These are phyloP conservation scores for Hyposoter didymator DNA, from an alignment of 2,888 invertebrate species.

Conservation along the genomic window DNA sequence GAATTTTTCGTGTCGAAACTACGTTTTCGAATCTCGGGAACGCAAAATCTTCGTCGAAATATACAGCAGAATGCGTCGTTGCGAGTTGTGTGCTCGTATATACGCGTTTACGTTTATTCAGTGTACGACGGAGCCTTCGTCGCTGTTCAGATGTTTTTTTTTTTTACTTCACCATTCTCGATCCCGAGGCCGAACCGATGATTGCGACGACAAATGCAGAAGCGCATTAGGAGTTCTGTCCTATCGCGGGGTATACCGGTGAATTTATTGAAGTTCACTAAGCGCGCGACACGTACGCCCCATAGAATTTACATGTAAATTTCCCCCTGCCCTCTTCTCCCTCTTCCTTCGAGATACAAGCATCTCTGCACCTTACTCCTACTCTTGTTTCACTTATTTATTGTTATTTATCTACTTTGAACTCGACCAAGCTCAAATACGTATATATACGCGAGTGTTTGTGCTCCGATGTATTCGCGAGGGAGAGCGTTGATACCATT, in stretches of 20 bases:
- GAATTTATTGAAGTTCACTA: slow-evolving; percentile 71
- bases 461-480: background rate
- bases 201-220: slow-evolving; percentile 40
- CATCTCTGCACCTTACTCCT: slow-evolving; percentile 44
- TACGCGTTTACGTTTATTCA: background rate
- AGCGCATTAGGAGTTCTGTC: slow-evolving; percentile 70
- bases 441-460: background rate
- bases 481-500: slow-evolving; percentile 46
- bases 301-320: slow-evolving; percentile 17
- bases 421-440: background rate
- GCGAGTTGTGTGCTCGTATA: background rate
- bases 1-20: background rate
- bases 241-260: slow-evolving; percentile 69
- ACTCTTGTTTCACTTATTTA: slow-evolving; percentile 61
- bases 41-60: background rate
- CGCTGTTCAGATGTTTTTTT: background rate
- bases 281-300: slow-evolving; percentile 65
- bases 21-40: background rate
- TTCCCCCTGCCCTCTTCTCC: background rate
- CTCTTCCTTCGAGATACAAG: slow-evolving; percentile 31
- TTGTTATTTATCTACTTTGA: slow-evolving; percentile 55
- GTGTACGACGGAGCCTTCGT: background rate
- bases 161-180: slow-evolving; percentile 37
- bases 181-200: slow-evolving; percentile 59
- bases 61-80: background rate